Evolutionary conservation across 2,797 vertebrate species (phyloP), one percentile per base, ranked within the genome.

Genomic region (Lophius americanus): DNA sequence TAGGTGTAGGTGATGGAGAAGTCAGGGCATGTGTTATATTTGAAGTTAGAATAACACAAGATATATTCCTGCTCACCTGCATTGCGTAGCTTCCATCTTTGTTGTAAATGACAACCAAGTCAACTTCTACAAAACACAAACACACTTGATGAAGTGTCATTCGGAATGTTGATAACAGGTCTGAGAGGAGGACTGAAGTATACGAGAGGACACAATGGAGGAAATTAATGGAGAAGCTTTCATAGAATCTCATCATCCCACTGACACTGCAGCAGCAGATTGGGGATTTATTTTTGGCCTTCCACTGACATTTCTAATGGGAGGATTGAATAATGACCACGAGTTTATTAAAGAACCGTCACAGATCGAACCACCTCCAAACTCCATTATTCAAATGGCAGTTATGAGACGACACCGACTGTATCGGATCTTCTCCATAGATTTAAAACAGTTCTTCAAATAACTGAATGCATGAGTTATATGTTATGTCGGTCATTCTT

Each of bases 31-130:
- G 41, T 42, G 7, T 42, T 9, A 42, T 8, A 8, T 8, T 7
- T 42, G 3, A 42, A 42, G 41, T 42, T 42, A 1, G 3, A 10
- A 8, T 42, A 42, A 44, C 11, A 44, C 11, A 44, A 11, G 41
- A 10, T 42, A 10, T 3, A 0, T 23, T 36, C 9, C 43, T 39
- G n/a, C 78, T 90, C 92, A 98, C 98, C 96, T 96, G 92, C 94
- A 99, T 96, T 9, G 75, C 92, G 76, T 96, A 98, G 32, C 95
- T 96, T n/a, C 95, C 95, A 53, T 95, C 96, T 43, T 60, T 88
- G 87, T 94, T 95, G 82, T 98, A 98, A 1, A 75, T 87, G 42
- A 98, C 79, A 70, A 91, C 84, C 65, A 99, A 76, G 7, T 94
- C 77, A 43, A 97, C 90, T 77, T 92, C 98, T 99, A 82, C 6